Evolutionary conservation across 2,113 vertebrate genomes (phyloP).

Genomic region (Sebastes fasciatus): DNA sequence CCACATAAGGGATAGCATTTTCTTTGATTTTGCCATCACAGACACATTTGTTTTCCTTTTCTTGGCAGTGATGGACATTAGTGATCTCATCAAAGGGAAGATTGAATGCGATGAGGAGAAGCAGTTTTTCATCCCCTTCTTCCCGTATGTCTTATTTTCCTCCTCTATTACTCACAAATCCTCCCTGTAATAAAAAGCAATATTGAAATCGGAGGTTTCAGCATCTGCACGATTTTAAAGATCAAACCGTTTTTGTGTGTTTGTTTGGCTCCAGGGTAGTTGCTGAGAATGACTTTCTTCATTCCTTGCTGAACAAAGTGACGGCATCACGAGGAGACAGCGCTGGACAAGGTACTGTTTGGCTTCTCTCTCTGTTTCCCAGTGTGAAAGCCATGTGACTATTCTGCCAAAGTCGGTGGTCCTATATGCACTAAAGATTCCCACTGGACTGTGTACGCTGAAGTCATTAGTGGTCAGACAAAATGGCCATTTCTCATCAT

Average conservation of each 20-base stretch:
- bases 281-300: conserved; percentile 95
- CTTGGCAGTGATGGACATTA: conserved; percentile 96
- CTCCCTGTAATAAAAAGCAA: not conserved
- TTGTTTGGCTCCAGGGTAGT: conserved; percentile 84
- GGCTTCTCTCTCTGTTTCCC: conserved; percentile 19
- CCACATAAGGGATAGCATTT: conserved; percentile 1
- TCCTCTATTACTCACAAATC: not conserved
- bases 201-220: not conserved
- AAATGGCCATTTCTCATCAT: conserved; percentile 41
- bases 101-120: conserved; percentile 96
- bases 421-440: conserved; percentile 7
- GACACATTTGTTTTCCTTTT: conserved; percentile 45
- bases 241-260: not conserved
- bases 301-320: conserved; percentile 92
- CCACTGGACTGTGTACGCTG: conserved; percentile 31
- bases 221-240: not conserved
- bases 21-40: conserved; percentile 43
- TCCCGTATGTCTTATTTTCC: conserved; percentile 88
- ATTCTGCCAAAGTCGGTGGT: conserved; percentile 3
- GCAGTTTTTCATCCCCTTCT: conserved; percentile 97
- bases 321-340: conserved; percentile 93
- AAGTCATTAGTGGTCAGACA: conserved; percentile 39
- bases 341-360: conserved; percentile 92
- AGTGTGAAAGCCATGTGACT: not conserved
- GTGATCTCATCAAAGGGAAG: conserved; percentile 97